A percentile compares a stretch with the other conserved stretches of the same genome.
Conservation (phyloP, 2,113 vertebrate species). For the Vidua macroura region DNA sequence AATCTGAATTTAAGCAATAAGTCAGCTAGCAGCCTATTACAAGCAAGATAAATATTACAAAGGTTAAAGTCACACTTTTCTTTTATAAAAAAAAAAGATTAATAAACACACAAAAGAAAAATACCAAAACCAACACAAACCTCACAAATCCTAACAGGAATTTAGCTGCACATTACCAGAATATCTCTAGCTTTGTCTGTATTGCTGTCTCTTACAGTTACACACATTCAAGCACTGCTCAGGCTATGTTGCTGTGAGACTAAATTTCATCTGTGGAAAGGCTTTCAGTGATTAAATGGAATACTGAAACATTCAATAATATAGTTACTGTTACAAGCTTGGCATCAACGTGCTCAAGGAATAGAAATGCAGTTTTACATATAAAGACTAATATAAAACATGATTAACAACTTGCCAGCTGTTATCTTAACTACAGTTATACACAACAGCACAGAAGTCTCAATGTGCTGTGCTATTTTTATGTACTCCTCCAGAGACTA, state of each 20-base stretch:
- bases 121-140: neutral
- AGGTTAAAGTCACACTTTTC: neutral
- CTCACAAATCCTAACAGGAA: neutral
- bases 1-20: neutral
- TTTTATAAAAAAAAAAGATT: neutral
- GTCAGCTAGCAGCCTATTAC: neutral
- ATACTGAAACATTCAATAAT: neutral
- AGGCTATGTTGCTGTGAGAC: neutral
- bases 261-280: neutral
- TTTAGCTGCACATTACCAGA: neutral
- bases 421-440: neutral
- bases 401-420: neutral
- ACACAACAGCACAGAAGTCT: neutral
- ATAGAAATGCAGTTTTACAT: neutral
- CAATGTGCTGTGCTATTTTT: neutral
- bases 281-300: neutral
- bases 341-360: neutral
- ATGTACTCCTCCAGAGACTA: neutral
- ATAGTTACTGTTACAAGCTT: neutral
- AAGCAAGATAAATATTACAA: neutral
- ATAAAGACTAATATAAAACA: neutral
- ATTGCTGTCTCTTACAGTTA: neutral
- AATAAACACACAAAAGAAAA: neutral
- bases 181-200: neutral
- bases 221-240: neutral